Percentiles rank a stretch among this genome's conserved stretches.
These are phyloP conservation scores for Amblyornis subalaris DNA, from an alignment of 2,113 vertebrate genomes.

Conservation along the genomic window DNA sequence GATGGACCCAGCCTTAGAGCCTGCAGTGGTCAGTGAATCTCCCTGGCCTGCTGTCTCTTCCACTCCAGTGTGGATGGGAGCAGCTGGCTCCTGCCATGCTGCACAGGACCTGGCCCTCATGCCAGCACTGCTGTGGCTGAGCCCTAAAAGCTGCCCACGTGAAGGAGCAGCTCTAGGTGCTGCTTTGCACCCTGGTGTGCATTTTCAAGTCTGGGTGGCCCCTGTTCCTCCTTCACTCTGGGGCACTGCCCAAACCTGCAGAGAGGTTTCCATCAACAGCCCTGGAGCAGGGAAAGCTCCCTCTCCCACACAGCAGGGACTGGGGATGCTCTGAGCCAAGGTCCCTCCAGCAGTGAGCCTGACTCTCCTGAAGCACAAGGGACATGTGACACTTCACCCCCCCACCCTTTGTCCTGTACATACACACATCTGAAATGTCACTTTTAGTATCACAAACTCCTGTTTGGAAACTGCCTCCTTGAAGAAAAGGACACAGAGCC, in stretches of 20 bases:
- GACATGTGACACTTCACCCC: fast-evolving
- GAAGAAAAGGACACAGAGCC: slow-evolving; percentile 42
- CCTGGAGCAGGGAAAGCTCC: no score
- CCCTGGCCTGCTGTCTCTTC: no score
- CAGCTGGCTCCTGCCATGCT: fast-evolving
- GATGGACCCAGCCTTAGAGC: neutral
- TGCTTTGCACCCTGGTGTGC: fast-evolving
- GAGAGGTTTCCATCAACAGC: neutral
- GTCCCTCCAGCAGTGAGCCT: neutral
- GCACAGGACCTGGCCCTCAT: no score
- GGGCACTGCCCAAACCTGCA: no score
- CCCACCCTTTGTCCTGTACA: neutral
- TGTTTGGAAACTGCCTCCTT: neutral
- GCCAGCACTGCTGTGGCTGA: fast-evolving
- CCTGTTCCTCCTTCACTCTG: no score
- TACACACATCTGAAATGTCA: fast-evolving
- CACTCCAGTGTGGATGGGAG: fast-evolving
- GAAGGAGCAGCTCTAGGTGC: neutral
- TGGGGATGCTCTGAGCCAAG: fast-evolving
- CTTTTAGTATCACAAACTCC: fast-evolving
- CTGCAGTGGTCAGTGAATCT: fast-evolving
- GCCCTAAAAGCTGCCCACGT: neutral
- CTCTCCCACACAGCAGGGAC: fast-evolving
- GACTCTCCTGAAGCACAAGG: neutral
- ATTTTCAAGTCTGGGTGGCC: neutral